These are phyloP conservation scores for Nanorana parkeri DNA, from an alignment of 2,113 vertebrate species.

Conservation along the genomic window DNA sequence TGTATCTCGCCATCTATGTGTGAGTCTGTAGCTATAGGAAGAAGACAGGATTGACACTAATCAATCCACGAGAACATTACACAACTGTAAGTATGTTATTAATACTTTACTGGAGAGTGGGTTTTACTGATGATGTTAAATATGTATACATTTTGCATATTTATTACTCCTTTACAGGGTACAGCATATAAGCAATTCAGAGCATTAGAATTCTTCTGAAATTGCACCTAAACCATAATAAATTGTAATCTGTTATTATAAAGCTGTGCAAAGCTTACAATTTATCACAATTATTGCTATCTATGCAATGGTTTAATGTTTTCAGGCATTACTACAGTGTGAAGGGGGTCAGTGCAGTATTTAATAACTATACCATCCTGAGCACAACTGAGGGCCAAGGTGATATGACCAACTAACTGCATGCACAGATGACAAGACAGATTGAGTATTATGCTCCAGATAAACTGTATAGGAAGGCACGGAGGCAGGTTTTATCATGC, in stretches of 20 bases:
- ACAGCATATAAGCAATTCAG: too few species aligned
- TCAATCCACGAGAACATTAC: constrained; percentile 69
- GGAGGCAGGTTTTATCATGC: constrained; percentile 84
- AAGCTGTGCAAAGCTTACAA: background rate
- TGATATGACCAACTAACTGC: constrained; percentile 55
- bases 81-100: constrained; percentile 73
- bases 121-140: too few species aligned
- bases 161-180: too few species aligned
- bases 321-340: background rate
- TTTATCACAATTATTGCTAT: background rate
- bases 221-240: background rate
- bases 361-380: background rate
- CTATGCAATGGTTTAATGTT: background rate
- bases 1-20: constrained; percentile 67
- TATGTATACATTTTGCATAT: too few species aligned
- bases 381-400: background rate
- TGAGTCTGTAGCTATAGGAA: constrained; percentile 67
- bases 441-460: constrained; percentile 65
- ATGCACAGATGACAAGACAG: constrained; percentile 73
- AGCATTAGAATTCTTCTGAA: too few species aligned
- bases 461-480: constrained; percentile 83
- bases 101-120: background rate
- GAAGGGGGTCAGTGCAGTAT: background rate
- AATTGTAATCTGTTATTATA: background rate
- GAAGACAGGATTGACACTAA: constrained; percentile 68